Evolutionary conservation across 2,797 vertebrate species (phyloP).

Genomic region (Hemitrygon akajei): DNA sequence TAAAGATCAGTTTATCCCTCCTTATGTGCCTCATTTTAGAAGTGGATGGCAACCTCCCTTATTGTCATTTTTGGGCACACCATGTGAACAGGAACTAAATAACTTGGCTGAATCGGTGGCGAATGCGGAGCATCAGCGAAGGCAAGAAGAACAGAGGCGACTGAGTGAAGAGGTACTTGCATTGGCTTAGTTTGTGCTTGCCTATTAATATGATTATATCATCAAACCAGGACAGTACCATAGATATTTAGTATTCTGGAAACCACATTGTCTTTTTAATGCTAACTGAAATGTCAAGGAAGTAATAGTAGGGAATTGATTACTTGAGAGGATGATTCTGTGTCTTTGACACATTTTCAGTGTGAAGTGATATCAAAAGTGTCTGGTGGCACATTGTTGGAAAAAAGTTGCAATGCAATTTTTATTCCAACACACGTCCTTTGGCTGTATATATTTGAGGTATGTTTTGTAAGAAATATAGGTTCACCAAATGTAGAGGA

Average conservation of each 20-base stretch:
- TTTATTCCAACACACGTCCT: not conserved
- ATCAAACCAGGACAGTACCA: not conserved
- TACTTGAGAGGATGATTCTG: not conserved
- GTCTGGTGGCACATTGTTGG: not conserved
- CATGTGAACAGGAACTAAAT: constrained; percentile 67
- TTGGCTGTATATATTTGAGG: not conserved
- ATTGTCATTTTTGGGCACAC: constrained; percentile 51
- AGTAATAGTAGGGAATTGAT: not conserved
- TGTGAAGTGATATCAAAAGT: not conserved
- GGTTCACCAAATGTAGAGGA: not conserved
- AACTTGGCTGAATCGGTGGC: constrained; percentile 66
- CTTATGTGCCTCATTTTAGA: constrained; percentile 71
- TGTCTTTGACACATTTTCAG: no score
- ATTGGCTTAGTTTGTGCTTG: not conserved
- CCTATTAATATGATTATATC: not conserved
- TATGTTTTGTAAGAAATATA: not conserved
- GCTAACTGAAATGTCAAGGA: not conserved
- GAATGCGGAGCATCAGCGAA: constrained; percentile 60
- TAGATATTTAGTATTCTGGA: not conserved
- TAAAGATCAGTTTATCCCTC: constrained; percentile 79
- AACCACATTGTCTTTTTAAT: not conserved
- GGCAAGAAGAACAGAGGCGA: constrained; percentile 59
- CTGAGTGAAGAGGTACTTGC: constrained; percentile 60
- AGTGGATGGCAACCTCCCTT: constrained; percentile 84
- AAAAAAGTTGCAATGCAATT: no score